A percentile compares a stretch with the other conserved stretches of the same genome.
Evolutionary conservation across 2,888 invertebrate genomes (phyloP).

Genomic region (Cheilosia pagana): DNA sequence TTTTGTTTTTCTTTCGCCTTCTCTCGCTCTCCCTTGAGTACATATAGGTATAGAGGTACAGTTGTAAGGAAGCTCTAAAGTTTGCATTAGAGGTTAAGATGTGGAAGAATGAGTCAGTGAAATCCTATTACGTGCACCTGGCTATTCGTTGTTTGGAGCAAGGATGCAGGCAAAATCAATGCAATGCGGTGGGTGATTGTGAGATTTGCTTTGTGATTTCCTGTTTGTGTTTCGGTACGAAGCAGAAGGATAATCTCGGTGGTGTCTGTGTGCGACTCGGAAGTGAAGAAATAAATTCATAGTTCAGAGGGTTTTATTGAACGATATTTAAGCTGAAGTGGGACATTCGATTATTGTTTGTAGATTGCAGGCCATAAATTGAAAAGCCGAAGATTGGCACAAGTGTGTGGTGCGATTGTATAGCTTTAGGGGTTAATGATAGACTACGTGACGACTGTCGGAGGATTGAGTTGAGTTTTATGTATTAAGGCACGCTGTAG

Average conservation of each 20-base stretch:
- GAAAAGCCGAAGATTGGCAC: no score
- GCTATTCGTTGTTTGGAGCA: background rate
- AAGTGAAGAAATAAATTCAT: background rate
- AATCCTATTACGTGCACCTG: conserved; percentile 58
- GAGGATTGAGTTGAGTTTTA: no score
- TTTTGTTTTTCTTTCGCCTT: conserved; percentile 3
- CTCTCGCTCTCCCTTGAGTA: background rate
- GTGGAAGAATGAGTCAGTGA: conserved; percentile 21
- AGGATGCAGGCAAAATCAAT: conserved; percentile 36
- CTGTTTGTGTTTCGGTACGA: conserved; percentile 16
- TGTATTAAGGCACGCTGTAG: no score
- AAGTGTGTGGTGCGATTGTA: no score
- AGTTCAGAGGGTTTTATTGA: background rate
- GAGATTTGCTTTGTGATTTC: conserved; percentile 24
- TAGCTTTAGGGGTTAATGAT: no score
- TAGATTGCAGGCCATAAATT: background rate
- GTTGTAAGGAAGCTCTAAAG: conserved; percentile 10
- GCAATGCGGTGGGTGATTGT: conserved; percentile 21
- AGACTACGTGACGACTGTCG: no score
- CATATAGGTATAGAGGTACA: background rate
- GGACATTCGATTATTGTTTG: background rate
- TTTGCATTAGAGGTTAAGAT: conserved; percentile 10
- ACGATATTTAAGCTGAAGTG: conserved; percentile 3
- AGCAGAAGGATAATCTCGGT: background rate
- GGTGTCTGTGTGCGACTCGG: background rate